Conservation (phyloP, 2,888 invertebrate genomes). For the Agriopis leucophaearia region DNA sequence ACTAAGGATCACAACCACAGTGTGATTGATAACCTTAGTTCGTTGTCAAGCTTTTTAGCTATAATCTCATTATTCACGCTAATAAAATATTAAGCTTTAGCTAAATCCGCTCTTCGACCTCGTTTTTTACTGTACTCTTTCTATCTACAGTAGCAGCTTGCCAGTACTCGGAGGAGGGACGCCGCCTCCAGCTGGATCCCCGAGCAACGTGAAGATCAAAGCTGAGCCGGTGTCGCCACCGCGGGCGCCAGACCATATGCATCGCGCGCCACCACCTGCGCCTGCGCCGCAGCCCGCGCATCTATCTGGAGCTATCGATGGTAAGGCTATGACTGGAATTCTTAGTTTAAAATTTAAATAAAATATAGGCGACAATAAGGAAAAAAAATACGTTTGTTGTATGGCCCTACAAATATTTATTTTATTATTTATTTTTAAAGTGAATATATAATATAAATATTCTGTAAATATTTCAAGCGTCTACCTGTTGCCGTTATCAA, state of each 20-base stretch:
- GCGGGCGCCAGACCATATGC: conserved; percentile 90
- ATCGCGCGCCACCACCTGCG: conserved; percentile 80
- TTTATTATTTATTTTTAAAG: too few species aligned
- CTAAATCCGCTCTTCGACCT: not conserved
- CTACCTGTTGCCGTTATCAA: too few species aligned
- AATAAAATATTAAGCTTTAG: conserved; percentile 14
- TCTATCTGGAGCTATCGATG: conserved; percentile 79
- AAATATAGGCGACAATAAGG: too few species aligned
- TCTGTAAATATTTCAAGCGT: too few species aligned
- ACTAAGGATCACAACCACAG: too few species aligned
- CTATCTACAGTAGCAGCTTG: conserved; percentile 86
- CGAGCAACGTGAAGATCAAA: conserved; percentile 95
- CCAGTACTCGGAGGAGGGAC: conserved; percentile 90
- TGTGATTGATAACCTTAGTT: too few species aligned
- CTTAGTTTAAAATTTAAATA: too few species aligned
- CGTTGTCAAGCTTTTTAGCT: not conserved
- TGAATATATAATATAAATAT: too few species aligned
- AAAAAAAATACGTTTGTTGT: too few species aligned
- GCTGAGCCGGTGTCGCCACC: conserved; percentile 98
- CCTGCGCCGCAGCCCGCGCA: conserved; percentile 80
- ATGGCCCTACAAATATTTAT: too few species aligned
- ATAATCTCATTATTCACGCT: conserved; percentile 3
- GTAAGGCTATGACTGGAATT: conserved; percentile 54
- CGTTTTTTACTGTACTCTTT: conserved; percentile 15
- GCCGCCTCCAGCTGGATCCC: conserved; percentile 91